These are phyloP conservation scores for Lophius piscatorius DNA, from an alignment of 2,113 vertebrate species.

Conservation along the genomic window DNA sequence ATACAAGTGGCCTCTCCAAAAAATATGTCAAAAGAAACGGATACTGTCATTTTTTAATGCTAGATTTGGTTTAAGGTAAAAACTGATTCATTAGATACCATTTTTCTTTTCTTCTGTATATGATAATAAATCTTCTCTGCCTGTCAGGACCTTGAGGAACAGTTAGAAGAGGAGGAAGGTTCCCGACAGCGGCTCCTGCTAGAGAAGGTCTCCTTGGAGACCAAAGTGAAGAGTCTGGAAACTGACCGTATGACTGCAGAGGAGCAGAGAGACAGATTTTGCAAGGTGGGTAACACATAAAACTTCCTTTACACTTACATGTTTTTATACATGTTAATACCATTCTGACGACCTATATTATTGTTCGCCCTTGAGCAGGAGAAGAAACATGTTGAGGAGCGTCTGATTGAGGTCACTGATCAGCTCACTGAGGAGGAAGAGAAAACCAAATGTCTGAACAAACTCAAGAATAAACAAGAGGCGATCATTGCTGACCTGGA, in stretches of 20 bases:
- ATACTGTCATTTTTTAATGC: no score
- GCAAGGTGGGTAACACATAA: conserved; percentile 78
- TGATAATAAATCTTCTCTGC: conserved; percentile 1
- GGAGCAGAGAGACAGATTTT: conserved; percentile 86
- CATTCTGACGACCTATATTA: neutral
- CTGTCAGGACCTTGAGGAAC: conserved; percentile 87
- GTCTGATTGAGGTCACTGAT: conserved; percentile 85
- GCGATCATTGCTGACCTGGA: conserved; percentile 88
- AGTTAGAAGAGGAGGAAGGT: conserved; percentile 90
- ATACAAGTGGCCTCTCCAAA: neutral
- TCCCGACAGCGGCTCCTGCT: conserved; percentile 89
- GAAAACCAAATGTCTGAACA: conserved; percentile 89
- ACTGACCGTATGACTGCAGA: conserved; percentile 80
- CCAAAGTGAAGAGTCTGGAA: conserved; percentile 87
- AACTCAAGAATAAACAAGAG: conserved; percentile 90
- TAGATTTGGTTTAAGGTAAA: neutral
- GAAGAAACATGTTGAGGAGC: conserved; percentile 87
- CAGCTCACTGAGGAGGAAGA: conserved; percentile 90
- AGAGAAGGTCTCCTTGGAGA: conserved; percentile 89
- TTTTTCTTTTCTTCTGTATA: neutral
- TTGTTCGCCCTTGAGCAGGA: conserved; percentile 76
- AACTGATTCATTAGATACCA: neutral
- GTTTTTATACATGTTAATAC: neutral
- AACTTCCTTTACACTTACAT: no score
- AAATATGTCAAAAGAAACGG: conserved; percentile 1